These are phyloP conservation scores for Podotricha telesiphe DNA, from an alignment of 2,888 invertebrate genomes.

Conservation along the genomic window DNA sequence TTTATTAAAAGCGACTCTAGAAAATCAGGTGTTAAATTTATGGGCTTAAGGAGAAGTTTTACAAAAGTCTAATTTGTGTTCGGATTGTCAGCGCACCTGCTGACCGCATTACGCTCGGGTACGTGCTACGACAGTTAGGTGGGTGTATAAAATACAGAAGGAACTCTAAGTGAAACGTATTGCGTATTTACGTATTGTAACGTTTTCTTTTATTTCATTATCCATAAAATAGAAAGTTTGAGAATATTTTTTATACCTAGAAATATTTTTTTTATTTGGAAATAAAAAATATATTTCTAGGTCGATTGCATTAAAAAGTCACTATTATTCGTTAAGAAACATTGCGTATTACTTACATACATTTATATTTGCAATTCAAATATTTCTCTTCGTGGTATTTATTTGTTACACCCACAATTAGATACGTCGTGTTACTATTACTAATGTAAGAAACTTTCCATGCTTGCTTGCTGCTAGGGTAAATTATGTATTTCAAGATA, in stretches of 20 bases:
- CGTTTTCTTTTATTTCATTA: neutral
- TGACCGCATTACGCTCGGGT: slow-evolving; percentile 70
- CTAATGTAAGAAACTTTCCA: too few relatives aligned
- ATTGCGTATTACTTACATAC: too few relatives aligned
- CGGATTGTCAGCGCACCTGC: slow-evolving; percentile 72
- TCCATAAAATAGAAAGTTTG: neutral
- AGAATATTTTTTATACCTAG: neutral
- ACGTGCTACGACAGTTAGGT: slow-evolving; percentile 56
- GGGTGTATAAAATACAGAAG: slow-evolving; percentile 40
- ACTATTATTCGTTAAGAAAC: too few relatives aligned
- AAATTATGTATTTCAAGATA: too few relatives aligned
- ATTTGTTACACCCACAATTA: too few relatives aligned
- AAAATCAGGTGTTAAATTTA: slow-evolving; percentile 31
- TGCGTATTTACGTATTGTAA: slow-evolving; percentile 25
- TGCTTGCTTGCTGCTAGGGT: too few relatives aligned
- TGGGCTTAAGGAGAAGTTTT: slow-evolving; percentile 58
- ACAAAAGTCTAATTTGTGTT: slow-evolving; percentile 73
- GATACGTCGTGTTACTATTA: too few relatives aligned
- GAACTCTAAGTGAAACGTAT: slow-evolving; percentile 41
- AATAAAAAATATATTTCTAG: too few relatives aligned
- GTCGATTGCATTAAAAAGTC: too few relatives aligned
- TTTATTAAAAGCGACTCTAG: neutral
- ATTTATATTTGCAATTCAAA: too few relatives aligned
- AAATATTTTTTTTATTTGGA: neutral
- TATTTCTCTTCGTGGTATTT: too few relatives aligned